phyloP scores from a whole-genome alignment of 2,797 vertebrate species.

The Ceryle rudis region DNA sequence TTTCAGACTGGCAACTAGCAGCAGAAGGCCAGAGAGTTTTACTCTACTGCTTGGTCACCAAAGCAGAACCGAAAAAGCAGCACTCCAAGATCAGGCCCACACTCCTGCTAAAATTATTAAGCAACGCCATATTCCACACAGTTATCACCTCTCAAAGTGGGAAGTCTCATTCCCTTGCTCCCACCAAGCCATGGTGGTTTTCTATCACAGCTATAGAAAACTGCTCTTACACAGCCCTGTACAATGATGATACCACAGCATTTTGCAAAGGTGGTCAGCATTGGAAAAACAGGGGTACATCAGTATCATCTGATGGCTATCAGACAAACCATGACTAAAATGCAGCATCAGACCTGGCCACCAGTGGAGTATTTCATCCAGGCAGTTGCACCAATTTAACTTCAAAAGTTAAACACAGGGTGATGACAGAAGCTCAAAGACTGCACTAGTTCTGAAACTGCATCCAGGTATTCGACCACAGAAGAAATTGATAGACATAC shows the following conservation, averaged over 20 bases:
- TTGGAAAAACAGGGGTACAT: not conserved
- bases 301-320: not conserved
- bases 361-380: conserved; percentile 11
- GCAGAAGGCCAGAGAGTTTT: not conserved
- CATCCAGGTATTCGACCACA: not conserved
- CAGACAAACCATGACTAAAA: conserved; percentile 29
- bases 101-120: not conserved
- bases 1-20: not conserved
- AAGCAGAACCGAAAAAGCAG: not conserved
- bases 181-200: not conserved
- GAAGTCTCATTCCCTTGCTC: not conserved
- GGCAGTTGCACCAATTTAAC: not conserved
- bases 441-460: not conserved
- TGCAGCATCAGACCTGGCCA: not conserved
- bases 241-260: not conserved
- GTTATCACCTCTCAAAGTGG: fast-evolving
- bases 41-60: not conserved
- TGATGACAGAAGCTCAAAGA: not conserved
- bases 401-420: not conserved
- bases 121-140: not conserved
- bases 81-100: no score
- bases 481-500: not conserved
- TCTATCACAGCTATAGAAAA: not conserved
- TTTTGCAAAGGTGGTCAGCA: not conserved
- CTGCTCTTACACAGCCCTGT: not conserved